phyloP scores from a whole-genome alignment of 2,113 vertebrate genomes.

The Entomyzon cyanotis region DNA sequence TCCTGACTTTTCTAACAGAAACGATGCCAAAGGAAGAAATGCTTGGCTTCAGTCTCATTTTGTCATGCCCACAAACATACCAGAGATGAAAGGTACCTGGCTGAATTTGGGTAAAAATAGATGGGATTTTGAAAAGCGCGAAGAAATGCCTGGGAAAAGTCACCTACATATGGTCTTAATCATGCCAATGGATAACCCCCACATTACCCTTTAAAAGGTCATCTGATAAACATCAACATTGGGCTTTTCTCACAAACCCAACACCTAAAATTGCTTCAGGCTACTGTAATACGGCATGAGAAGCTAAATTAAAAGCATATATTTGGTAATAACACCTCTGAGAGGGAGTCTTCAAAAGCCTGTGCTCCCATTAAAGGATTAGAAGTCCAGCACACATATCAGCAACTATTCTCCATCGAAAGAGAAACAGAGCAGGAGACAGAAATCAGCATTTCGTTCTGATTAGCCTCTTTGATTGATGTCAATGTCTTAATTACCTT shows the following conservation, averaged over 20 bases:
- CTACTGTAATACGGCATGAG: slow-evolving; percentile 65
- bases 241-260: slow-evolving; percentile 84
- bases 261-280: slow-evolving; percentile 68
- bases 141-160: slow-evolving; percentile 58
- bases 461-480: slow-evolving; percentile 1
- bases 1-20: neutral
- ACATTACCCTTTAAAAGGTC: slow-evolving; percentile 85
- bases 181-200: slow-evolving; percentile 77
- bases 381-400: slow-evolving; percentile 7
- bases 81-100: slow-evolving; percentile 27
- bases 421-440: neutral
- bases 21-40: neutral
- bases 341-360: slow-evolving; percentile 48
- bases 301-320: slow-evolving; percentile 82
- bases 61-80: slow-evolving; percentile 5
- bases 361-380: slow-evolving; percentile 29
- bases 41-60: neutral
- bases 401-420: neutral
- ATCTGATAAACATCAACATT: slow-evolving; percentile 87
- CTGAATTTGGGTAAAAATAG: slow-evolving; percentile 27
- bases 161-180: slow-evolving; percentile 79
- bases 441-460: slow-evolving; percentile 48
- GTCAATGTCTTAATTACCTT: neutral
- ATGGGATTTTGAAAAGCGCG: slow-evolving; percentile 45
- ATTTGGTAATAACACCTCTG: slow-evolving; percentile 75